Base-by-base conservation (phyloP, 1,140 invertebrate genomes). In the Drosophila sturtevanti region DNA sequence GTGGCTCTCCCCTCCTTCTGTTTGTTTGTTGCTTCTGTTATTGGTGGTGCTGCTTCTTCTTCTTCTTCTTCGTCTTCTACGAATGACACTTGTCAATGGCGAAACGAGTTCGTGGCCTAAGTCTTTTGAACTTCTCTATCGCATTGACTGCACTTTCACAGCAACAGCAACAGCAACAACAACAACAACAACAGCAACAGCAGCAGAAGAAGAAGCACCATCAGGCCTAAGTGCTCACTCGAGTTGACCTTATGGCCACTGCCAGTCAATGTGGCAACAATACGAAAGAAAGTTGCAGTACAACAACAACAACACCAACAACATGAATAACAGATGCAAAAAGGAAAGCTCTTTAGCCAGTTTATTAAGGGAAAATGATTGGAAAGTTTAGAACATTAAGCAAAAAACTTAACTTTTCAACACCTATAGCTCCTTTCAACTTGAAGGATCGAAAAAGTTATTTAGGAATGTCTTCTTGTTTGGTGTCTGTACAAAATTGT, bases 31-130 rank as follows among this genome's bases (percentile, higher is more conserved):
- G 44, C 51, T 35, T 18, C 27, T 61, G 22, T 18, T 55, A 4
- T 5, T 34, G 12, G 6, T 31, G 27, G 27, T 31, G 27, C 2
- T 24, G 24, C 24, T 24, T 24, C 27, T 31, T 31, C 27, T 31
- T 31, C 27, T 31, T 31, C 21, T 35, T 24, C 41, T 51, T n/a
- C 16, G 35, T 22, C 55, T 18, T 22, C n/a, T 54, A 31, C 48
- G 14, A 86, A 85, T 81, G 81, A 75, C 81, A 86, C 81, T 86
- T 86, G 81, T 81, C 81, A 77, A 77, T 85, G 81, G 74, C 51
- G 68, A 74, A 86, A 86, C 82, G 37, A 79, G 82, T 86, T 86
- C 82, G 82, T 86, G 79, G 78, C 71, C 68, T 63, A 66, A 86
- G 82, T 87, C 82, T 86, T 81, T 86, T 86, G 81, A 85, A 85